Conservation (phyloP, 1,140 invertebrate species). For the Ips nitidus region DNA sequence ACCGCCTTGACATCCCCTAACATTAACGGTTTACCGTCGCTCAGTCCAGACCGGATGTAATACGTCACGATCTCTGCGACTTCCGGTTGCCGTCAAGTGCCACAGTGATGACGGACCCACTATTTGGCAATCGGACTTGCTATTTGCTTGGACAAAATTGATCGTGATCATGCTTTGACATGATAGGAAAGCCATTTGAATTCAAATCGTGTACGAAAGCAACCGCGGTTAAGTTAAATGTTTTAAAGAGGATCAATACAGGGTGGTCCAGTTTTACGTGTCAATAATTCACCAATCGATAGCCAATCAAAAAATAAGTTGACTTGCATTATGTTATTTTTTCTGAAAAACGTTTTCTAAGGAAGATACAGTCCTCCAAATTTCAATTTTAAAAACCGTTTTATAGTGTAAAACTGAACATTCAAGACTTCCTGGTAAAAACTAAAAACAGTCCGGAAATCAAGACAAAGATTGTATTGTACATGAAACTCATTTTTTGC, state of each 20-base stretch:
- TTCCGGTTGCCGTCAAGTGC: constrained; percentile 42
- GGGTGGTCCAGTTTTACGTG: no score
- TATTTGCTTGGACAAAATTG: neutral
- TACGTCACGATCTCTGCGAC: constrained; percentile 28
- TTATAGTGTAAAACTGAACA: no score
- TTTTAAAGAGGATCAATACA: neutral
- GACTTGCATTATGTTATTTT: no score
- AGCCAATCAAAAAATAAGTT: no score
- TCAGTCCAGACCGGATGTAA: constrained; percentile 28
- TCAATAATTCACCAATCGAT: no score
- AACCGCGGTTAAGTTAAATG: neutral
- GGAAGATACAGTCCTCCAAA: no score
- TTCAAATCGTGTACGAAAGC: neutral
- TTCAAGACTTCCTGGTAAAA: no score
- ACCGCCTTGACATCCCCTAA: constrained; percentile 5
- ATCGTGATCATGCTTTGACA: neutral
- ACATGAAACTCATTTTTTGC: no score
- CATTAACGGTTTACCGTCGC: neutral
- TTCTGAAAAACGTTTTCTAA: no score
- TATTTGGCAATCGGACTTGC: constrained; percentile 31
- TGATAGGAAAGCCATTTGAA: neutral
- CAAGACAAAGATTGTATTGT: no score
- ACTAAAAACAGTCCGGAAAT: no score
- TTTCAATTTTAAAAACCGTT: no score
- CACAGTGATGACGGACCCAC: constrained; percentile 42